Evolutionary conservation across 2,113 vertebrate species (phyloP).

Genomic region (Cnemophilus loriae): DNA sequence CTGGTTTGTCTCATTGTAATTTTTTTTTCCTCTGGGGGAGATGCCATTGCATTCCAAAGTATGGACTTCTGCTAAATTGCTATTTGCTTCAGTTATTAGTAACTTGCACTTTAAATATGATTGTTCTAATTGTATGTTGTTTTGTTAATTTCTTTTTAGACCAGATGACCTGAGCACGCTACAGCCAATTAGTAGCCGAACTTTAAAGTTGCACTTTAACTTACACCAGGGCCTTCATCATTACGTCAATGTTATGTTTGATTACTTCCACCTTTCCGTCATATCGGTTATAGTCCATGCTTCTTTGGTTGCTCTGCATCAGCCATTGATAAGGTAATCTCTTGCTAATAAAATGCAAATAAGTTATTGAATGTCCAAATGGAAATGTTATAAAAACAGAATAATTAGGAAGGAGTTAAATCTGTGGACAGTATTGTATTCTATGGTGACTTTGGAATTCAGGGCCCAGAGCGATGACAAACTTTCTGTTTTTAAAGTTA

Average conservation of each 20-base stretch:
- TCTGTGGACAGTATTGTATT: neutral
- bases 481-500: neutral
- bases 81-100: neutral
- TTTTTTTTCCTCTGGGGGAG: neutral
- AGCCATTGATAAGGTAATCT: slow-evolving; percentile 93
- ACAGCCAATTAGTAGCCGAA: slow-evolving; percentile 94
- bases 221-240: slow-evolving; percentile 94
- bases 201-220: slow-evolving; percentile 94
- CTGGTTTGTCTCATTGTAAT: neutral
- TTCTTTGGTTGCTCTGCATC: slow-evolving; percentile 94
- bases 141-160: slow-evolving; percentile 67
- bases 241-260: slow-evolving; percentile 97
- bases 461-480: neutral
- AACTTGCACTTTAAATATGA: neutral
- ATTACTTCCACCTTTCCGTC: slow-evolving; percentile 98
- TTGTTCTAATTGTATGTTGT: neutral
- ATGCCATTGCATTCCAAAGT: neutral
- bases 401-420: neutral
- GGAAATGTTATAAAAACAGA: neutral
- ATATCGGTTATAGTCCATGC: slow-evolving; percentile 91
- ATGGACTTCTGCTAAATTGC: neutral
- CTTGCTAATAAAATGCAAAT: neutral
- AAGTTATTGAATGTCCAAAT: neutral
- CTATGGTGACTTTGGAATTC: neutral
- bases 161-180: slow-evolving; percentile 87